Conservation (phyloP, 2,113 vertebrate genomes). For the Eidolon helvum region DNA sequence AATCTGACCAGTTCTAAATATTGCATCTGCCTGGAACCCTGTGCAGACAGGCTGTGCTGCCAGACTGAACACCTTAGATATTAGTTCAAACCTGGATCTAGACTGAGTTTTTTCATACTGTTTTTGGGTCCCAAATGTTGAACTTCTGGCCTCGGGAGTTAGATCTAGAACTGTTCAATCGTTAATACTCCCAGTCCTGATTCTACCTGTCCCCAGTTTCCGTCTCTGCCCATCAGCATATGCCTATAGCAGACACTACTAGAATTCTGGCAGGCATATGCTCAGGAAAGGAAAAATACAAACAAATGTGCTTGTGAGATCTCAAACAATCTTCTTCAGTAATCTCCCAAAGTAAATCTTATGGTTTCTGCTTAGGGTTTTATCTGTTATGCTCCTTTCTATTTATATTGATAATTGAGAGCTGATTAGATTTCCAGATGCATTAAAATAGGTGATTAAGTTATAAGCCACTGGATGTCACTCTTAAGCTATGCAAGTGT, state of each 20-base stretch:
- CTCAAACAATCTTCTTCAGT: neutral
- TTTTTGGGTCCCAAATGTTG: neutral
- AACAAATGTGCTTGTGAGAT: neutral
- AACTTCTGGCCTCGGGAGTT: neutral
- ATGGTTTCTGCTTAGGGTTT: conserved; percentile 8
- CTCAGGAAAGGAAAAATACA: neutral
- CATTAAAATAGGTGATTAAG: conserved; percentile 38
- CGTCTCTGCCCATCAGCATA: neutral
- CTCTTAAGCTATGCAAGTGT: conserved; percentile 57
- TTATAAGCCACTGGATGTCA: conserved; percentile 77
- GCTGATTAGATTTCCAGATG: neutral
- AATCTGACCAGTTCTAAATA: neutral
- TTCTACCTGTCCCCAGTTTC: neutral
- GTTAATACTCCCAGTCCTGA: neutral
- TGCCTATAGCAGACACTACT: neutral
- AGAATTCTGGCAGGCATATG: neutral
- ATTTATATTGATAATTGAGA: conserved; percentile 15
- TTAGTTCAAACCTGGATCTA: neutral
- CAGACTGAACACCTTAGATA: neutral
- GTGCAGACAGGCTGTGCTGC: neutral
- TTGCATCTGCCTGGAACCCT: neutral
- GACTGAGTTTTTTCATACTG: neutral
- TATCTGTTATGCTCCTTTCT: neutral
- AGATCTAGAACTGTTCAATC: neutral
- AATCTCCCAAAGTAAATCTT: neutral